Percentiles rank a stretch among this genome's conserved stretches.
These are phyloP conservation scores for Neocrepidodera transversa DNA, from an alignment of 2,888 invertebrate genomes.

Conservation along the genomic window DNA sequence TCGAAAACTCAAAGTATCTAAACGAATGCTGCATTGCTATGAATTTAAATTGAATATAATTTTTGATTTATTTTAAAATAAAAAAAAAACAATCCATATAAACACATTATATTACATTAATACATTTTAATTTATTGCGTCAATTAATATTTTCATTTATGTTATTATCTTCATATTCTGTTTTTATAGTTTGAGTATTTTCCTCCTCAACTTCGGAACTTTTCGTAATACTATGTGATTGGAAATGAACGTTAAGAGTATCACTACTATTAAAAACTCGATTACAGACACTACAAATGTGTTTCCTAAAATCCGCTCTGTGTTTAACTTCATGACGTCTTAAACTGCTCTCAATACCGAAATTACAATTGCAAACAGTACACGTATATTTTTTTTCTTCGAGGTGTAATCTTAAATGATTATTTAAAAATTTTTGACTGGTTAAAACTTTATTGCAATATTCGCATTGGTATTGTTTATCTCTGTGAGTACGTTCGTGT, in stretches of 20 bases:
- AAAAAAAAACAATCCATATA: too few relatives aligned
- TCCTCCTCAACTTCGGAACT: too few relatives aligned
- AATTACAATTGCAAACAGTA: not conserved
- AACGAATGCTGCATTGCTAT: too few relatives aligned
- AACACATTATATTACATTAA: too few relatives aligned
- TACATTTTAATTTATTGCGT: too few relatives aligned
- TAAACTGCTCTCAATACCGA: not conserved
- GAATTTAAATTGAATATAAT: too few relatives aligned
- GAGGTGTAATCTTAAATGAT: not conserved
- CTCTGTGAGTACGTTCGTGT: not conserved
- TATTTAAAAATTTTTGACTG: not conserved
- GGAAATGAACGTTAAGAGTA: not conserved
- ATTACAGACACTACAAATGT: not conserved
- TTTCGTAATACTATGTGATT: not conserved
- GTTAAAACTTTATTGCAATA: not conserved
- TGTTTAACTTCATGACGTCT: constrained; percentile 1
- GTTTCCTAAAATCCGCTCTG: not conserved
- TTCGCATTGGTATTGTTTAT: not conserved
- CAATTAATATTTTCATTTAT: too few relatives aligned
- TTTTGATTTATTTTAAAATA: too few relatives aligned
- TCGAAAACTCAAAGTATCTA: too few relatives aligned
- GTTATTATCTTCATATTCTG: too few relatives aligned
- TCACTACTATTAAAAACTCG: not conserved
- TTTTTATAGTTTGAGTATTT: too few relatives aligned
- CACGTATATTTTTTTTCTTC: not conserved